Conservation (phyloP, 2,113 vertebrate species). For the Brachyhypopomus gauderio region DNA sequence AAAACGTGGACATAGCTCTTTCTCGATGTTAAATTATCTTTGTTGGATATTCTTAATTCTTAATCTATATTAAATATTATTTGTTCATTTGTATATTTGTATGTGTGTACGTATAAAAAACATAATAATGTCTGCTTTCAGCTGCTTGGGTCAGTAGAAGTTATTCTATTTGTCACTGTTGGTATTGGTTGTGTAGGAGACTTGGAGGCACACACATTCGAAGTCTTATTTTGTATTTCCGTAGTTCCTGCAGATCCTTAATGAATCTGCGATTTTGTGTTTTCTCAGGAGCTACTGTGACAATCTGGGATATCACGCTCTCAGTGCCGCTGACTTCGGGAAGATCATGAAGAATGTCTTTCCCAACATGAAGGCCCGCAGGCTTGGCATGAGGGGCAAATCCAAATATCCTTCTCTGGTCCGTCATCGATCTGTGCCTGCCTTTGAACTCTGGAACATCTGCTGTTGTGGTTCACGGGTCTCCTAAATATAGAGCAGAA, state of each 20-base stretch:
- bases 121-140: too few relatives aligned
- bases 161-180: too few relatives aligned
- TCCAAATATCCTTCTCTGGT: slow-evolving; percentile 98
- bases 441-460: slow-evolving; percentile 70
- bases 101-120: too few relatives aligned
- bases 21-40: too few relatives aligned
- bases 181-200: too few relatives aligned
- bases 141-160: too few relatives aligned
- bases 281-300: slow-evolving; percentile 93
- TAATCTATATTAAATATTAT: too few relatives aligned
- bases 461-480: slow-evolving; percentile 76
- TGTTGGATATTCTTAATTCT: too few relatives aligned
- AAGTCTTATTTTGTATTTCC: background rate
- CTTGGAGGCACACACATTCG: too few relatives aligned
- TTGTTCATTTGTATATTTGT: too few relatives aligned
- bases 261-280: slow-evolving; percentile 54
- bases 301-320: slow-evolving; percentile 96
- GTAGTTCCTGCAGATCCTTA: background rate
- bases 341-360: slow-evolving; percentile 99
- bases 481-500: slow-evolving; percentile 79
- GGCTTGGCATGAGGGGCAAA: slow-evolving; percentile 98
- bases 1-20: too few relatives aligned
- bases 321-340: slow-evolving; percentile 98
- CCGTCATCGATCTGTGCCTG: slow-evolving; percentile 64
- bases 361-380: slow-evolving; percentile 99